Evolutionary conservation across 2,797 vertebrate genomes (phyloP).

Genomic region (Peromyscus aztecus): DNA sequence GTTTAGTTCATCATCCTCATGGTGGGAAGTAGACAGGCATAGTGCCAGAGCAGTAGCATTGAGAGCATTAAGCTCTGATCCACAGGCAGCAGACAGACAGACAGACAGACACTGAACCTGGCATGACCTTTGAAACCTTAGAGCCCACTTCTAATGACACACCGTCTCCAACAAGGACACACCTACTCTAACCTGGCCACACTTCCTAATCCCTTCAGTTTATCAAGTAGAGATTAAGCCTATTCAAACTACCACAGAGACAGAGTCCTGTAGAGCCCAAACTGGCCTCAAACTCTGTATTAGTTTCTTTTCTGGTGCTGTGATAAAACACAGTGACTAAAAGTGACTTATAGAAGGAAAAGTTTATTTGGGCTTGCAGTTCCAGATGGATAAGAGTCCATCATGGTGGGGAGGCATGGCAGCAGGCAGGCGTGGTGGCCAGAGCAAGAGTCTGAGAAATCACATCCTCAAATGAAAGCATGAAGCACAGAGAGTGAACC

Average conservation of each 20-base stretch:
- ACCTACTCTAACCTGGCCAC: neutral
- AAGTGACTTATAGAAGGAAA: neutral
- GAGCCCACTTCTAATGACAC: neutral
- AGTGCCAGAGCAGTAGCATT: neutral
- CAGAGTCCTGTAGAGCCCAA: neutral
- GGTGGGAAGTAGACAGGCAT: neutral
- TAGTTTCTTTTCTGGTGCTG: neutral
- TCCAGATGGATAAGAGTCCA: neutral
- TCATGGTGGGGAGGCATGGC: neutral
- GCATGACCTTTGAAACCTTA: neutral
- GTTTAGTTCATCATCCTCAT: neutral
- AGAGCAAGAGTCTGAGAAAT: neutral
- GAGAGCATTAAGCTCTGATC: neutral
- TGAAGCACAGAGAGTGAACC: neutral
- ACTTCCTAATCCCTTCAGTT: neutral
- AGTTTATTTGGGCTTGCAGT: neutral
- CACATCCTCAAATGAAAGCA: neutral
- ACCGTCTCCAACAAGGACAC: neutral
- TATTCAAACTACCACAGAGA: neutral
- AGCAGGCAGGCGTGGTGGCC: neutral
- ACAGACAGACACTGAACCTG: neutral
- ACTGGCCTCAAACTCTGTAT: neutral
- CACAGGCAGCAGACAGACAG: neutral
- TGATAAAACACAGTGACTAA: neutral
- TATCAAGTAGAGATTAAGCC: neutral